Percentiles rank a stretch among this genome's conserved stretches.
phyloP scores from a whole-genome alignment of 2,888 invertebrate genomes.

The Junonia oenone region DNA sequence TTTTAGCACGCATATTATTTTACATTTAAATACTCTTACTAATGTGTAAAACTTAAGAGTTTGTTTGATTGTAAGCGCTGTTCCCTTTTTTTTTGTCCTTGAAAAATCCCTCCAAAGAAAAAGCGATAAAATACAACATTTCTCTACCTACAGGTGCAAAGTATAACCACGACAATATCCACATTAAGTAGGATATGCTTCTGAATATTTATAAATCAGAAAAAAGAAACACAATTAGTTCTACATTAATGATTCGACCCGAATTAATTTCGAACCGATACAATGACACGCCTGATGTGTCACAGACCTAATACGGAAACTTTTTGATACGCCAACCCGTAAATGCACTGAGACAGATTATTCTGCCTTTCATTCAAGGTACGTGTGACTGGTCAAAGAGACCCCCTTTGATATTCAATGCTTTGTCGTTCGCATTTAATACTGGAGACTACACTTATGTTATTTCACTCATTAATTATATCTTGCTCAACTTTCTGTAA shows the following conservation, averaged over 20 bases:
- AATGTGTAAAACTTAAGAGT: too few relatives aligned
- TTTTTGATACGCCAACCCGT: slow-evolving; percentile 50
- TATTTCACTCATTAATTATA: slow-evolving; percentile 29
- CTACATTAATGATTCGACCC: not conserved
- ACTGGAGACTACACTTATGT: slow-evolving; percentile 25
- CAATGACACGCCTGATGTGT: slow-evolving; percentile 15
- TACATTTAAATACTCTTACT: too few relatives aligned
- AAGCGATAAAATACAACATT: too few relatives aligned
- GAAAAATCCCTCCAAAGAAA: too few relatives aligned
- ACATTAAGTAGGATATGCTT: too few relatives aligned
- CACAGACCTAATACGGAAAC: slow-evolving; percentile 39
- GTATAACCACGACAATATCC: too few relatives aligned
- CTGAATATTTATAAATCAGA: too few relatives aligned
- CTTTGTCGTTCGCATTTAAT: slow-evolving; percentile 33
- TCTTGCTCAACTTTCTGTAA: slow-evolving; percentile 24
- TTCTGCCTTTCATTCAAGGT: slow-evolving; percentile 43
- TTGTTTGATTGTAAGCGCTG: too few relatives aligned
- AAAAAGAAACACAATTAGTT: not conserved
- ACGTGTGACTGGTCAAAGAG: slow-evolving; percentile 58
- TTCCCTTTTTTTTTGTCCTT: too few relatives aligned
- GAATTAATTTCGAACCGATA: slow-evolving; percentile 5
- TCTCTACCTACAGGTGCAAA: too few relatives aligned
- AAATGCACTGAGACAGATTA: slow-evolving; percentile 50
- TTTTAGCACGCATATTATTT: too few relatives aligned
- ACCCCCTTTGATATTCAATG: slow-evolving; percentile 46